Conservation (phyloP, 2,888 invertebrate genomes). For the Flexamia atlantica region DNA sequence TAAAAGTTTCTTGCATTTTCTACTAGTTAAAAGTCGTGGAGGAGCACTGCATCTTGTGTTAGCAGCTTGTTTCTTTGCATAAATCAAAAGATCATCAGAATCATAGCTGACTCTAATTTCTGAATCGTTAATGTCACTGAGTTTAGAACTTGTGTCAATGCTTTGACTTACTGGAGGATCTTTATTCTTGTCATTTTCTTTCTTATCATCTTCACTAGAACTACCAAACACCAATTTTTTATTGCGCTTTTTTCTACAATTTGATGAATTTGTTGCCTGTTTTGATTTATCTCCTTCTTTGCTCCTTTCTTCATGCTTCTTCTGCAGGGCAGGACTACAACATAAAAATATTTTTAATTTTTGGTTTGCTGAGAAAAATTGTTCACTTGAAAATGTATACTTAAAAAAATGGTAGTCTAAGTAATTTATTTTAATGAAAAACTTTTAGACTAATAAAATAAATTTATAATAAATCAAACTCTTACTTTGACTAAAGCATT, state of each 20-base stretch:
- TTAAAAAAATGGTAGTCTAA: too few species aligned
- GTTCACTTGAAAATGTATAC: too few species aligned
- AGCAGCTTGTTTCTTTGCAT: conserved; percentile 53
- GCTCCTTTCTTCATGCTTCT: background rate
- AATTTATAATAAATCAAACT: too few species aligned
- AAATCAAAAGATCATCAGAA: conserved; percentile 33
- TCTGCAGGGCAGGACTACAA: conserved; percentile 23
- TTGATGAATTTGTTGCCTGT: background rate
- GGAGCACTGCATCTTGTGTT: conserved; percentile 41
- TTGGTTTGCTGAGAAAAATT: too few species aligned
- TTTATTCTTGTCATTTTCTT: background rate
- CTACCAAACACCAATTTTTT: conserved; percentile 38
- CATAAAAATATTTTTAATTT: background rate
- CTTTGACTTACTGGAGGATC: background rate
- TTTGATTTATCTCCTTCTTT: background rate
- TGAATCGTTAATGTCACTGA: background rate
- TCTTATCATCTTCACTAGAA: conserved; percentile 45
- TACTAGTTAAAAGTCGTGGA: conserved; percentile 20
- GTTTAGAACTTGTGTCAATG: conserved; percentile 9
- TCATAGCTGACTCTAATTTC: conserved; percentile 51
- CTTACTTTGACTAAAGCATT: too few species aligned
- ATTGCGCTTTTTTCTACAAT: conserved; percentile 19
- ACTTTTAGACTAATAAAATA: too few species aligned
- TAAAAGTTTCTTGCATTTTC: conserved; percentile 45
- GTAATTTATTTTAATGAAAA: too few species aligned